Evolutionary conservation across 1,140 invertebrate species (phyloP).

Genomic region (Dreissena polymorpha): DNA sequence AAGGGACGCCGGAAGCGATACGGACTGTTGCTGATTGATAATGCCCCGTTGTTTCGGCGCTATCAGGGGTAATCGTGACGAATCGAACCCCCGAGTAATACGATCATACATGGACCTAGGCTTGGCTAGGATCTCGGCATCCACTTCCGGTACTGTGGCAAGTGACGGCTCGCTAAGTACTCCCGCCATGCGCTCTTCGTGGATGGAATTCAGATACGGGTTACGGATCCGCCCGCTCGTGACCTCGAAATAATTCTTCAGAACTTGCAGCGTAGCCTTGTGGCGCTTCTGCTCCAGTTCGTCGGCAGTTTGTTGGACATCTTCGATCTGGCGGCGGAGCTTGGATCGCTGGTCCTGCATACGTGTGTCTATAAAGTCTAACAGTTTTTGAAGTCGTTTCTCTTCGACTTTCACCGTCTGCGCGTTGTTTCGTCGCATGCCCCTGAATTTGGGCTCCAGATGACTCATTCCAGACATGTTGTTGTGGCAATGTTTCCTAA

Average conservation of each 20-base stretch:
- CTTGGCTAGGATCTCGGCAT: slow-evolving; percentile 43
- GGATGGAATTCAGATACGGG: slow-evolving; percentile 20
- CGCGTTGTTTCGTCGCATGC: slow-evolving; percentile 34
- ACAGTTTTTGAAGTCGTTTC: slow-evolving; percentile 35
- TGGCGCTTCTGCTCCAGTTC: slow-evolving; percentile 44
- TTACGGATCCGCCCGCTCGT: slow-evolving; percentile 29
- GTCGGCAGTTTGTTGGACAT: slow-evolving; percentile 46
- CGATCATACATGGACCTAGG: slow-evolving; percentile 52
- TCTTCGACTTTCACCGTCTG: slow-evolving; percentile 42
- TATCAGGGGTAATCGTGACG: slow-evolving; percentile 31
- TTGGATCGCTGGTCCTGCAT: slow-evolving; percentile 48
- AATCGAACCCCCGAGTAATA: slow-evolving; percentile 34
- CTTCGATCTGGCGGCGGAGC: slow-evolving; percentile 42
- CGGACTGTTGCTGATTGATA: slow-evolving; percentile 12
- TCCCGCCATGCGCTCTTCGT: slow-evolving; percentile 45
- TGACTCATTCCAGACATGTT: slow-evolving; percentile 46
- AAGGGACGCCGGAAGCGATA: slow-evolving; percentile 30
- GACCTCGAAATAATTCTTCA: slow-evolving; percentile 54
- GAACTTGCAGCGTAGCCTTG: slow-evolving; percentile 46
- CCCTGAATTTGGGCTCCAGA: slow-evolving; percentile 41
- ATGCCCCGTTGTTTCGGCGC: background rate
- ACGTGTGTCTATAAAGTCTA: slow-evolving; percentile 52
- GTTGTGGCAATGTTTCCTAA: background rate
- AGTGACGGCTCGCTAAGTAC: slow-evolving; percentile 53
- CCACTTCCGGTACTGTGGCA: slow-evolving; percentile 48